Base-by-base conservation (phyloP, 92 coral and sea anemone species). In the Montipora capitata region DNA sequence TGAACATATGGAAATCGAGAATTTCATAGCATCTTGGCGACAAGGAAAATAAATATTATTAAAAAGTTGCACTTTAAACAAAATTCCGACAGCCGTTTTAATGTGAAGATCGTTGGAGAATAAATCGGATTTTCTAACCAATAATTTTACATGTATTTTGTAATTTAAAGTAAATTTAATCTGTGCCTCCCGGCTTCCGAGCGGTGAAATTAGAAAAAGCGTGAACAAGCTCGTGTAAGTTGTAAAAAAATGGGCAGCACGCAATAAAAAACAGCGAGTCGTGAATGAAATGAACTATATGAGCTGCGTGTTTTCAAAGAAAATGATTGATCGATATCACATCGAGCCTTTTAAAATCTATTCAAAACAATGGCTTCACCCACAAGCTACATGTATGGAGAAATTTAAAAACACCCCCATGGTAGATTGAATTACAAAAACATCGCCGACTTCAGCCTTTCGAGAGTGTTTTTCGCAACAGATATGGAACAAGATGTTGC, bases 341-440 rank as follows among this genome's bases (percentile, higher is more conserved):
- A 70, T 48, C 68, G 3, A 52, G 5, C 44, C 87, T 72, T 72
- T 80, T 45, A 72, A 83, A 83, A 83, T 83, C 87, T 83, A 83
- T 72, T 83, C 79, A 83, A 83, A 83, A 83, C 87, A 83, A 83
- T 72, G 57, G 78, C 78, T 15, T 68, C 35, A 83, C 49, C 72
- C 80, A 83, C 87, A 83, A 83, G 87, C 87, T 41, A 83, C 78
- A 58, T 83, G 87, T 72, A 83, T 16, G 70, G 43, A 72, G 80
- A 83, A 83, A 81, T 81, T 83, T 54, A 59, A 72, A 82, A 83
- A 83, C 79, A 72, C 7, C 79, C 65, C 87, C 87, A 73, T 73
- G 80, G 20, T 2, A 83, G 80, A 83, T 83, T 56, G 62, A 72
- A 83, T 83, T 83, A 72, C 87, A 72, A 83, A 83, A 83, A 83